Percentiles rank a stretch among this genome's conserved stretches.
phyloP scores from a whole-genome alignment of 2,113 vertebrate species.

The Leptobrachium leishanense region DNA sequence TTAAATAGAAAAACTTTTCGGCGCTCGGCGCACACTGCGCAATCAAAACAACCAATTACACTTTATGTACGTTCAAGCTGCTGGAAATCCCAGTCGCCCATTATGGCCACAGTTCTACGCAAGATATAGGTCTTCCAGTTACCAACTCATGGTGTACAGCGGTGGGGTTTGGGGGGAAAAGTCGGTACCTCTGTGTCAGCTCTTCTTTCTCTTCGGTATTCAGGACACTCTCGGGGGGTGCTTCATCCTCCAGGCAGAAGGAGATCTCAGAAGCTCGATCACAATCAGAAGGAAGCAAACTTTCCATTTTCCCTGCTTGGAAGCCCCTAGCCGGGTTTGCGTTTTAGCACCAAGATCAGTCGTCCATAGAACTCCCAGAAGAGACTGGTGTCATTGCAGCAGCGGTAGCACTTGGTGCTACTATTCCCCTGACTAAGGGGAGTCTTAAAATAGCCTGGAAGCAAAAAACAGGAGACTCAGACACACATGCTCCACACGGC shows the following conservation, averaged over 20 bases:
- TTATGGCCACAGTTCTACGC: background rate
- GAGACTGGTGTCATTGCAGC: constrained; percentile 61
- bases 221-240: constrained; percentile 60
- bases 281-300: constrained; percentile 60
- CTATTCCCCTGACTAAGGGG: constrained; percentile 77
- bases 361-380: constrained; percentile 60
- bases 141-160: background rate
- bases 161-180: background rate
- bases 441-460: constrained; percentile 85
- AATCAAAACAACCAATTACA: constrained; percentile 1
- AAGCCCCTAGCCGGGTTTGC: background rate
- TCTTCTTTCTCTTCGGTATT: constrained; percentile 73
- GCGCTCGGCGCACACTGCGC: background rate
- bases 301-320: constrained; percentile 59
- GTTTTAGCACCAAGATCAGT: constrained; percentile 52
- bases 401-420: constrained; percentile 44
- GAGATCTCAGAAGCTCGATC: constrained; percentile 66
- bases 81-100: background rate
- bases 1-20: constrained; percentile 57
- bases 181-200: constrained; percentile 76
- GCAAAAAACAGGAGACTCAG: constrained; percentile 13
- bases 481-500: constrained; percentile 35
- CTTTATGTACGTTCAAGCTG: constrained; percentile 14
- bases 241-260: constrained; percentile 64
- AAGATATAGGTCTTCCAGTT: constrained; percentile 2